phyloP scores from a whole-genome alignment of 2,113 vertebrate species.

The Hyaena hyaena region DNA sequence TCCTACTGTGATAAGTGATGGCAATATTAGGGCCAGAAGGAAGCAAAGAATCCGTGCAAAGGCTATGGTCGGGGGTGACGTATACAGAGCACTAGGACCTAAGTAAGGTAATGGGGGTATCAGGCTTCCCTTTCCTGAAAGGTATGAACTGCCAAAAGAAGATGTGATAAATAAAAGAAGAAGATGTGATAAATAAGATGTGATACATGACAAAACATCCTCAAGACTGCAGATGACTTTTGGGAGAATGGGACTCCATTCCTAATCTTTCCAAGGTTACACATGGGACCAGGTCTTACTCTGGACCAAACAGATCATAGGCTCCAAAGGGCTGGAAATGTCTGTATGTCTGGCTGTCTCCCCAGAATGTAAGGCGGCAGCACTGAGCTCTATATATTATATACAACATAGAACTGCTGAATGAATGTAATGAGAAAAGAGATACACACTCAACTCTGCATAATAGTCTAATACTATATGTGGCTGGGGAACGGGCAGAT shows the following conservation, averaged over 20 bases:
- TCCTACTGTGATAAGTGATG: background rate
- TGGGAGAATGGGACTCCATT: background rate
- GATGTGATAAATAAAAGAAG: background rate
- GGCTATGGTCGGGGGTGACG: accelerated
- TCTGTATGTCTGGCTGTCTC: background rate
- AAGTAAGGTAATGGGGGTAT: background rate
- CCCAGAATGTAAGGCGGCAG: background rate
- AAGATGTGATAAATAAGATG: background rate
- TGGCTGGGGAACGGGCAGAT: background rate
- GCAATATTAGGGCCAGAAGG: background rate
- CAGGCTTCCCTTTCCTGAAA: background rate
- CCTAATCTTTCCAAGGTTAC: background rate
- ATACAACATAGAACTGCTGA: background rate
- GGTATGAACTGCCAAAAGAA: background rate
- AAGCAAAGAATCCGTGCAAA: background rate
- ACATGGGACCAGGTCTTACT: background rate
- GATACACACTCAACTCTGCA: background rate
- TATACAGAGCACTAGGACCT: background rate
- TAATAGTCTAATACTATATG: accelerated
- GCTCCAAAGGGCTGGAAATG: background rate
- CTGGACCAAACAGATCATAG: background rate
- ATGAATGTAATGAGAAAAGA: background rate
- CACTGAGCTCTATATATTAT: background rate
- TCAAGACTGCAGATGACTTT: background rate
- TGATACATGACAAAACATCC: background rate